A percentile compares a stretch with the other conserved stretches of the same genome.
Evolutionary conservation across 2,888 invertebrate species (phyloP).

Genomic region (Doris montereyensis): DNA sequence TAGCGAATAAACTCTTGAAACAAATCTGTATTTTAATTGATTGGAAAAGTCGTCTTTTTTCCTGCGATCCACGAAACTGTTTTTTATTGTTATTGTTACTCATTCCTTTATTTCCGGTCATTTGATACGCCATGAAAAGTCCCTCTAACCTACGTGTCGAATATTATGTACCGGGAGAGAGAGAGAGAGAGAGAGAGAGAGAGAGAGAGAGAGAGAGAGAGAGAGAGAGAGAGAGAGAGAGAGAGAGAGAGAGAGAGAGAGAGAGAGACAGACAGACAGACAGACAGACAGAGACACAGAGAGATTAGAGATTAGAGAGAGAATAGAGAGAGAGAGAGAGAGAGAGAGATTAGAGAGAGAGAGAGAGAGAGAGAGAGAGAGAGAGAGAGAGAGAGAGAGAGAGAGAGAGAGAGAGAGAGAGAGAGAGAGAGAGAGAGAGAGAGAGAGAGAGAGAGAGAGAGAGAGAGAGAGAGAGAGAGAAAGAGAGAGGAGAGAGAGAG

Average conservation of each 20-base stretch:
- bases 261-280: slow-evolving; percentile 23
- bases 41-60: too few species aligned
- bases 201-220: slow-evolving; percentile 15
- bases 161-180: too few species aligned
- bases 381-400: not conserved
- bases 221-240: slow-evolving; percentile 29
- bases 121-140: too few species aligned
- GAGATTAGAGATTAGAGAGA: too few species aligned
- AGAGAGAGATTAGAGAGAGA: too few species aligned
- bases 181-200: not conserved
- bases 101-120: too few species aligned
- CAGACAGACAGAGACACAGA: slow-evolving; percentile 29
- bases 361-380: not conserved
- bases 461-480: slow-evolving; percentile 12
- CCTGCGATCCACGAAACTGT: too few species aligned
- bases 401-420: not conserved
- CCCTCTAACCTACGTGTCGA: too few species aligned
- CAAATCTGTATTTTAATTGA: too few species aligned
- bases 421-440: not conserved
- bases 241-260: slow-evolving; percentile 28
- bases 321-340: slow-evolving; percentile 32
- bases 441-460: slow-evolving; percentile 14
- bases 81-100: too few species aligned
- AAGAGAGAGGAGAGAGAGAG: slow-evolving; percentile 20
- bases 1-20: too few species aligned